Evolutionary conservation across 92 coral and sea anemone species (phyloP).

Genomic region (Galaxea fascicularis): DNA sequence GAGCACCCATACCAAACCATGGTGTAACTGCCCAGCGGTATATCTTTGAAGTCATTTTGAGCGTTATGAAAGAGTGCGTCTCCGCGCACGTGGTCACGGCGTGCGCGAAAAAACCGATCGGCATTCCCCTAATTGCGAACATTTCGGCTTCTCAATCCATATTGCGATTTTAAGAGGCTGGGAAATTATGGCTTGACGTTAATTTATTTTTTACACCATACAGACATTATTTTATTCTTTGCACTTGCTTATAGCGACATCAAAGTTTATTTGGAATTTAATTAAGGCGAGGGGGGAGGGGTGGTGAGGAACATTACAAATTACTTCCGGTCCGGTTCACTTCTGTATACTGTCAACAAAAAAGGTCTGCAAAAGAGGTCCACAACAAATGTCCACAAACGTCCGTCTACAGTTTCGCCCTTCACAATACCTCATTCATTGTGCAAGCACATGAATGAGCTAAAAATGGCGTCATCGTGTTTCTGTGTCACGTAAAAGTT

Average conservation of each 20-base stretch:
- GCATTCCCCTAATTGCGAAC: constrained; percentile 17
- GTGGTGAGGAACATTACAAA: constrained; percentile 31
- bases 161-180: constrained; percentile 30
- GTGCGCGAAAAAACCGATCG: constrained; percentile 24
- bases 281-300: constrained; percentile 26
- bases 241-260: constrained; percentile 25
- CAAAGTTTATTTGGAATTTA: constrained; percentile 19
- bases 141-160: constrained; percentile 47
- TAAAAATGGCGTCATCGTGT: not conserved
- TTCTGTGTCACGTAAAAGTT: too few relatives aligned
- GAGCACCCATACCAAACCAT: too few relatives aligned
- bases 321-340: too few relatives aligned
- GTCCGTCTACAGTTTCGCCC: not conserved
- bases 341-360: constrained; percentile 32
- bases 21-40: too few relatives aligned
- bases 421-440: not conserved
- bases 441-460: constrained; percentile 23
- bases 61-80: too few relatives aligned
- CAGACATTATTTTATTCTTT: constrained; percentile 31
- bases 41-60: too few relatives aligned
- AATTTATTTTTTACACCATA: constrained; percentile 33
- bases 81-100: too few relatives aligned
- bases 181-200: constrained; percentile 37
- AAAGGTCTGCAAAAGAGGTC: too few relatives aligned
- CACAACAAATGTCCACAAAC: constrained; percentile 17